Base-by-base conservation (phyloP, 2,888 invertebrate species). In the Scaptomyza tumidula region DNA sequence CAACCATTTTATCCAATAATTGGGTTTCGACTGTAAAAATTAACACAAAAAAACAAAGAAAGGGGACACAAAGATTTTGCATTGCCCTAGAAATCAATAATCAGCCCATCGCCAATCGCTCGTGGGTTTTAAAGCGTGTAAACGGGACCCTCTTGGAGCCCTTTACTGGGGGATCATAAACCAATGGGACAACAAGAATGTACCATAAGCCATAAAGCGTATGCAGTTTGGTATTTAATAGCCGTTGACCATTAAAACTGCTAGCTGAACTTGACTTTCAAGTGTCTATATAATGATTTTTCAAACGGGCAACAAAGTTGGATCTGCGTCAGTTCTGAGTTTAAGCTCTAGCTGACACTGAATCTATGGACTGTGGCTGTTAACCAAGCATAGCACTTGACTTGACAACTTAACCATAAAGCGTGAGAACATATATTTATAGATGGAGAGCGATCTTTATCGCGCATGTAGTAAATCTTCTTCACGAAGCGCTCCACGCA, bases 161-260 rank as follows among this genome's bases (percentile, higher is more conserved):
- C 60, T 59, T 59, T 45, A 14, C 29, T 35, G 16, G 16, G 19
- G n/a, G 45, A 78, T 75, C 63, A 63, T 75, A 68, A 73, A 78
- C 44, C 57, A 78, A 75, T 78, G 57, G 68, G 46, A 63, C 45
- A 65, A 44, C 67, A 57, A 57, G 78, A 85, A 82, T 82, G 82
- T 77, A 77, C 86, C 70, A 83, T 83, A 86, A 82, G 85, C 86
- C 75, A 71, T 83, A 83, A 83, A 87, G 72, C 52, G 83, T 72
- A 70, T 77, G 67, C 57, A 61, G 63, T 75, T 77, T 67, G 64
- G 59, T 61, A 85, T 85, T 82, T 85, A 83, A 82, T 82, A 77
- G 82, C 64, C 66, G 49, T 60, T 77, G 75, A 59, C 63, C 86
- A 82, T 84, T 73, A 84, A 87, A 82, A 44, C 41, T 54, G 63